phyloP scores from a whole-genome alignment of 2,888 invertebrate species.

The Pheosia tremula region DNA sequence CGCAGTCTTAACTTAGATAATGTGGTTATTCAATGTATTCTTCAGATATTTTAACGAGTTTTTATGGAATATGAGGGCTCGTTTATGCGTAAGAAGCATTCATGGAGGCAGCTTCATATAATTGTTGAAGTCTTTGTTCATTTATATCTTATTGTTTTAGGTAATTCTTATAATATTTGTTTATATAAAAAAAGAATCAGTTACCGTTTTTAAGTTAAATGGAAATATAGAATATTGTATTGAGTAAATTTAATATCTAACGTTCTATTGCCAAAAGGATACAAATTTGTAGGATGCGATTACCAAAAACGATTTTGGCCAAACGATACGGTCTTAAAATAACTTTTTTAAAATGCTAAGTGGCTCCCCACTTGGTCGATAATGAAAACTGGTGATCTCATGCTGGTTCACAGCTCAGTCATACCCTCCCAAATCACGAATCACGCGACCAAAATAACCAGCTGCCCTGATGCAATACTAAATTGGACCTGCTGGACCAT shows the following conservation, averaged over 20 bases:
- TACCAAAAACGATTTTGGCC: not conserved
- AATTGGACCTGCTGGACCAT: constrained; percentile 54
- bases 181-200: no score
- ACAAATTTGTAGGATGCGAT: no score
- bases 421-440: constrained; percentile 68
- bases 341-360: constrained; percentile 22
- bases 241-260: no score
- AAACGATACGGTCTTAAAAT: not conserved
- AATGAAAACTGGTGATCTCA: constrained; percentile 75
- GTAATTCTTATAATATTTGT: no score
- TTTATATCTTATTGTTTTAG: no score
- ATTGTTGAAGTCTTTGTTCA: not conserved
- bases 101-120: not conserved
- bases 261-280: no score
- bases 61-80: constrained; percentile 34
- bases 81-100: constrained; percentile 11
- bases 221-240: no score
- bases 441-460: constrained; percentile 75
- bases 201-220: no score
- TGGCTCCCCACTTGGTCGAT: constrained; percentile 35
- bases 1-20: constrained; percentile 44
- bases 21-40: constrained; percentile 36
- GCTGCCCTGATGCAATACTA: constrained; percentile 58
- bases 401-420: constrained; percentile 58
- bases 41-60: constrained; percentile 15